These are phyloP conservation scores for Pitangus sulphuratus DNA, from an alignment of 2,797 vertebrate genomes.

Conservation along the genomic window DNA sequence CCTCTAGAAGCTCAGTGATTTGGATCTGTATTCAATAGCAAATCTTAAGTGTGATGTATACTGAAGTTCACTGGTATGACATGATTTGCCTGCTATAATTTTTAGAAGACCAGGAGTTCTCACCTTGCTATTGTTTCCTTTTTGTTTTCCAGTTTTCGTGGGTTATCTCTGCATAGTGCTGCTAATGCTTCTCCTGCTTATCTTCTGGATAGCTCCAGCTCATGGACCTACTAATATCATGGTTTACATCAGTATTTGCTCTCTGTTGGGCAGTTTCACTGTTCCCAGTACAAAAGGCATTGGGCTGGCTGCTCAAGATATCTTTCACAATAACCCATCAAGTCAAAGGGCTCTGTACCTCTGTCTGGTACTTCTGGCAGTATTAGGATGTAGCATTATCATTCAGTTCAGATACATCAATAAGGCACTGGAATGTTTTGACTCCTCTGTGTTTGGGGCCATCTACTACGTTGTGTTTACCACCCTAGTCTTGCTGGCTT, in stretches of 20 bases:
- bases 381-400: slow-evolving; percentile 87
- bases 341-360: slow-evolving; percentile 82
- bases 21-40: background rate
- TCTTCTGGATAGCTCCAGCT: slow-evolving; percentile 88
- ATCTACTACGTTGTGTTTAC: slow-evolving; percentile 96
- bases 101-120: background rate
- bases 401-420: slow-evolving; percentile 96
- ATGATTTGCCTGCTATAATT: background rate
- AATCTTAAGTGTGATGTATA: background rate
- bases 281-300: slow-evolving; percentile 96
- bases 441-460: slow-evolving; percentile 91
- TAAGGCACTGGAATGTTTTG: slow-evolving; percentile 91
- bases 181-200: slow-evolving; percentile 86
- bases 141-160: slow-evolving; percentile 86
- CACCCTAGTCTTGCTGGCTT: slow-evolving; percentile 87
- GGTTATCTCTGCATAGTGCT: slow-evolving; percentile 85
- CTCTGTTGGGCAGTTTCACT: slow-evolving; percentile 94
- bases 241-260: slow-evolving; percentile 96
- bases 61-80: background rate
- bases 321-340: slow-evolving; percentile 79
- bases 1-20: background rate
- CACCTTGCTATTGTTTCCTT: slow-evolving; percentile 24
- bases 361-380: slow-evolving; percentile 84
- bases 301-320: slow-evolving; percentile 88
- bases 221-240: slow-evolving; percentile 91